Conservation (phyloP, 2,888 invertebrate species). For the Galerucella pusilla region DNA sequence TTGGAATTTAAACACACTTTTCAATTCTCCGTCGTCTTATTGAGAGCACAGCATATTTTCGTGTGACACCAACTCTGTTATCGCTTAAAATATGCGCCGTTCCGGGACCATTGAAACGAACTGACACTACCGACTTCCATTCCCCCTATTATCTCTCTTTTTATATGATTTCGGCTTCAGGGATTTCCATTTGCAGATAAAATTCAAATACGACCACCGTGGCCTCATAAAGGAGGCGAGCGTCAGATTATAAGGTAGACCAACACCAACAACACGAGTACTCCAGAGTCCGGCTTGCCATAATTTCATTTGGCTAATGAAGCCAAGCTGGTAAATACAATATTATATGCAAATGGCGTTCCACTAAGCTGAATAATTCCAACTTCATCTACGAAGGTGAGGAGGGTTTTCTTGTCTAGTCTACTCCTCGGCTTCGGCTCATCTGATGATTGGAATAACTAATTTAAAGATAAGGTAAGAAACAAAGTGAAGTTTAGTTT, state of each 20-base stretch:
- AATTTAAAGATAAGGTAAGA: slow-evolving; percentile 37
- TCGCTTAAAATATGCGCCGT: slow-evolving; percentile 6
- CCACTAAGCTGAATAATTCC: slow-evolving; percentile 56
- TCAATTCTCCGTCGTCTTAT: neutral
- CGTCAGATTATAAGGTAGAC: slow-evolving; percentile 38
- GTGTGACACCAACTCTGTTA: slow-evolving; percentile 2
- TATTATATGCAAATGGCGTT: slow-evolving; percentile 59
- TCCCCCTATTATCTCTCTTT: slow-evolving; percentile 16
- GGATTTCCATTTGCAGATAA: slow-evolving; percentile 45
- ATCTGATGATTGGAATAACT: slow-evolving; percentile 39
- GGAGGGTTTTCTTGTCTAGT: slow-evolving; percentile 16
- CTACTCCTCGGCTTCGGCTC: slow-evolving; percentile 29
- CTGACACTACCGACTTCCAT: slow-evolving; percentile 5
- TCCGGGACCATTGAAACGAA: neutral
- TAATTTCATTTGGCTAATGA: slow-evolving; percentile 63
- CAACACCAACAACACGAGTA: slow-evolving; percentile 45
- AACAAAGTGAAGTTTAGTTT: neutral
- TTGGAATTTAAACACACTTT: no score
- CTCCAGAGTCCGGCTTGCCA: slow-evolving; percentile 54
- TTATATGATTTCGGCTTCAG: slow-evolving; percentile 35
- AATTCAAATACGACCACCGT: slow-evolving; percentile 50
- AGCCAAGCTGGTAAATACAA: slow-evolving; percentile 55
- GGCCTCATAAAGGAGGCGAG: slow-evolving; percentile 49
- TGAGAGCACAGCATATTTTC: slow-evolving; percentile 1
- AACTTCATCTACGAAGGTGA: slow-evolving; percentile 41